Conservation (phyloP, 2,113 vertebrate genomes). For the Muntiacus reevesi region DNA sequence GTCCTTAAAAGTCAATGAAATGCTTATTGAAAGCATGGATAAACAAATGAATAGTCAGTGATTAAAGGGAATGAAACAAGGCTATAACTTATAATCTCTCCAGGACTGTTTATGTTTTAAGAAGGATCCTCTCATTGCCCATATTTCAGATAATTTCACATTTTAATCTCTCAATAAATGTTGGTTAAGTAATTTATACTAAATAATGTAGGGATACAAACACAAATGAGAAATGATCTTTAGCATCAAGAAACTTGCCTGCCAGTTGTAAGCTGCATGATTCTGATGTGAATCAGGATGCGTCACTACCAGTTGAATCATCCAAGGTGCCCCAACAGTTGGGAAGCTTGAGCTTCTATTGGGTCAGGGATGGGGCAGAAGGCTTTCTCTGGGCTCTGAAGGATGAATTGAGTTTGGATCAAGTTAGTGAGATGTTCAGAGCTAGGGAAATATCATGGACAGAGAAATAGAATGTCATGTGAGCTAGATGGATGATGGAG, state of each 20-base stretch:
- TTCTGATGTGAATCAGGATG: not conserved
- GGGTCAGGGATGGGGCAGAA: not conserved
- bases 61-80: not conserved
- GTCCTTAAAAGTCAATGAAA: slow-evolving; percentile 25
- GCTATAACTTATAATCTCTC: slow-evolving; percentile 16
- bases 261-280: not conserved
- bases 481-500: not conserved
- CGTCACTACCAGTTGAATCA: not conserved
- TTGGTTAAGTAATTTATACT: not conserved
- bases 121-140: not conserved
- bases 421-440: not conserved
- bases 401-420: not conserved
- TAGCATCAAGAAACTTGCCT: not conserved
- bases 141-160: slow-evolving; percentile 6
- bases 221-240: slow-evolving; percentile 7
- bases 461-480: not conserved
- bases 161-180: slow-evolving; percentile 35
- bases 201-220: not conserved
- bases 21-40: not conserved
- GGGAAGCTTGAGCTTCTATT: not conserved
- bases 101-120: not conserved
- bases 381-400: not conserved
- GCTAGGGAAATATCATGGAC: not conserved
- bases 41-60: slow-evolving; percentile 3
- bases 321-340: not conserved